phyloP scores from a whole-genome alignment of 2,888 invertebrate genomes.

The Drosophila phalerata region DNA sequence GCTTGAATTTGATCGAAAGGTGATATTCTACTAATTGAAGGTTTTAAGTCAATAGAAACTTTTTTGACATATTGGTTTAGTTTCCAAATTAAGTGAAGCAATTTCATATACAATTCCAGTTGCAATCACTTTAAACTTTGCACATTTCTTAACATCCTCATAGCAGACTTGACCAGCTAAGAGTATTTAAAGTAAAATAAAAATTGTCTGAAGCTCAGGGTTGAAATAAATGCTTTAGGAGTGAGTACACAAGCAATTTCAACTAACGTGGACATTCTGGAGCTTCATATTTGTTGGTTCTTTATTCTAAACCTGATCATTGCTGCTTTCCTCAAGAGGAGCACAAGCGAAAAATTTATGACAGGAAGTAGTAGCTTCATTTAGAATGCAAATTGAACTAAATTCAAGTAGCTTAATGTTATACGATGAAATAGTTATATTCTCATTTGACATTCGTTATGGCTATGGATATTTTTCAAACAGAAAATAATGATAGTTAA shows the following conservation, averaged over 20 bases:
- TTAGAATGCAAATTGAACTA: not conserved
- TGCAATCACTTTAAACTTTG: too few relatives aligned
- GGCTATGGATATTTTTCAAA: not conserved
- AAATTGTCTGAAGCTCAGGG: not conserved
- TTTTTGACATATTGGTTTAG: too few relatives aligned
- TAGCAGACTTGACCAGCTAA: too few relatives aligned
- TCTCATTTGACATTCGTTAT: not conserved
- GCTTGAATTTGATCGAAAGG: too few relatives aligned
- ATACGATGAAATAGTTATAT: not conserved
- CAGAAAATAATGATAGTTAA: not conserved
- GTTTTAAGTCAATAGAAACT: too few relatives aligned
- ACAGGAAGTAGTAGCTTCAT: not conserved
- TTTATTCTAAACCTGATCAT: not conserved
- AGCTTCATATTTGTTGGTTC: not conserved
- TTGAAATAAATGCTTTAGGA: too few relatives aligned
- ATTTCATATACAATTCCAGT: too few relatives aligned
- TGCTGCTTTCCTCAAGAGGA: not conserved
- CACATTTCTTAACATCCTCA: too few relatives aligned
- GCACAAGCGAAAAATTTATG: not conserved
- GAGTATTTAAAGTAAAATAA: not conserved
- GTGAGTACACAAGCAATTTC: not conserved
- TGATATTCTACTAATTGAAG: too few relatives aligned
- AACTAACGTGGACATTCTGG: slow-evolving; percentile 5
- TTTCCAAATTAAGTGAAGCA: too few relatives aligned
- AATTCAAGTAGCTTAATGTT: not conserved